Base-by-base conservation (phyloP, 2,888 invertebrate species). In the Drosophila rellima region DNA sequence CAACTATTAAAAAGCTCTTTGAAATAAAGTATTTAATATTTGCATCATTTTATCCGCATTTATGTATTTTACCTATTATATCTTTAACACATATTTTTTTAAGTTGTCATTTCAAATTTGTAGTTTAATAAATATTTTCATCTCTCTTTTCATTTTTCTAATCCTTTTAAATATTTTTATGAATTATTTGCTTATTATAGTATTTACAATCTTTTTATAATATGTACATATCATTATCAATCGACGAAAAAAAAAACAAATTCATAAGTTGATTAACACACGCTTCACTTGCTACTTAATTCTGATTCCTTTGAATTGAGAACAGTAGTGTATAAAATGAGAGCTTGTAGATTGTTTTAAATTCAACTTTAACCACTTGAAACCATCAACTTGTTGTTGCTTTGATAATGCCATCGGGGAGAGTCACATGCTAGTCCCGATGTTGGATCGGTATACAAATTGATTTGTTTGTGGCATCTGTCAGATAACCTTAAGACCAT, bases 401-500 rank as follows among this genome's bases (percentile, higher is more conserved):
- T 11, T 10, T 39, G 13, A 48, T 40, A 20, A 39, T 48, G 10
- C 3, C 26, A 26, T 29, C 33, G 20, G 59, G n/a, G 35, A 29
- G 33, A 26, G 48, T 60, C 76, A 76, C 45, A 59, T 75, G 73
- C 56, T 62, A 54, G 44, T 5, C 47, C 39, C 37, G 15, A 23
- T 47, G 44, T 37, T 35, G 26, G 44, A 42, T 51, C 17, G 44
- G 33, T 42, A 61, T 15, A 48, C 29, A 63, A 61, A 74, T 60
- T 74, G 64, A 74, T 66, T 72, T 72, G 66, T 57, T 63, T 76
- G 72, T 54, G 51, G 44, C 60, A 60, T 52, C 62, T 69, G 62
- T n/a, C 66, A 50, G 61, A 20, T 71, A 79, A 79, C 82, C 79
- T 79, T 75, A 75, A 65, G 69, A 70, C 64, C 63, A 66, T 73